Conservation (phyloP, 2,888 invertebrate genomes). For the Orthosia gothica region DNA sequence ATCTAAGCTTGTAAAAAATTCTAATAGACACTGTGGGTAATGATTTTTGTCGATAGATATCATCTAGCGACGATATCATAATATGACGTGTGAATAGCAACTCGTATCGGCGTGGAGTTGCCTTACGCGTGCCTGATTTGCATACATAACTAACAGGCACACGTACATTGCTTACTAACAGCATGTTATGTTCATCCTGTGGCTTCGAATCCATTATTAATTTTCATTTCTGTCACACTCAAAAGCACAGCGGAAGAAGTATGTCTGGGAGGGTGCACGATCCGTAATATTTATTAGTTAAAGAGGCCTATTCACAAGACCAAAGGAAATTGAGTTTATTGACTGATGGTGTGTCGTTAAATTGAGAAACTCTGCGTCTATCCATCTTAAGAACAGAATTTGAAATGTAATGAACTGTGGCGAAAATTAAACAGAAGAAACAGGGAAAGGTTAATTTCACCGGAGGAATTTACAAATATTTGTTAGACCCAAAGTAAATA, state of each 20-base stretch:
- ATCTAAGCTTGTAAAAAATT: constrained; percentile 10
- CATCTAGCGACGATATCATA: constrained; percentile 52
- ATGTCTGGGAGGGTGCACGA: constrained; percentile 45
- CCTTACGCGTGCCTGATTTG: constrained; percentile 78
- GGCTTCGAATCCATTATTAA: constrained; percentile 61
- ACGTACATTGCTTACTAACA: constrained; percentile 73
- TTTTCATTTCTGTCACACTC: constrained; percentile 54
- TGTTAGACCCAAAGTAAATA: constrained; percentile 43
- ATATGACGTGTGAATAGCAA: constrained; percentile 71
- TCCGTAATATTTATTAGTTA: constrained; percentile 33
- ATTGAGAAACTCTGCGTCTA: constrained; percentile 21
- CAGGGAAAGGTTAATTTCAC: constrained; percentile 18
- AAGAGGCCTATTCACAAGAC: constrained; percentile 25
- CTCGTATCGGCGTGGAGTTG: constrained; percentile 63
- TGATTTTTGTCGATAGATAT: constrained; percentile 39
- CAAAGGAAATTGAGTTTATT: constrained; percentile 33
- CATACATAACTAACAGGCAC: constrained; percentile 77
- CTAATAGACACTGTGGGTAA: constrained; percentile 11
- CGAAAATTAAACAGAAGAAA: constrained; percentile 18
- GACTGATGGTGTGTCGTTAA: constrained; percentile 19
- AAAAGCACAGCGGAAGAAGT: constrained; percentile 48
- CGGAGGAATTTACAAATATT: constrained; percentile 40
- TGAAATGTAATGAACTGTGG: constrained; percentile 25
- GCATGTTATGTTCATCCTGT: constrained; percentile 63
- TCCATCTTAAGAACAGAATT: neutral